Evolutionary conservation across 2,888 invertebrate genomes (phyloP), one percentile per base, ranked within the genome.

Genomic region (Lydus trimaculatus): DNA sequence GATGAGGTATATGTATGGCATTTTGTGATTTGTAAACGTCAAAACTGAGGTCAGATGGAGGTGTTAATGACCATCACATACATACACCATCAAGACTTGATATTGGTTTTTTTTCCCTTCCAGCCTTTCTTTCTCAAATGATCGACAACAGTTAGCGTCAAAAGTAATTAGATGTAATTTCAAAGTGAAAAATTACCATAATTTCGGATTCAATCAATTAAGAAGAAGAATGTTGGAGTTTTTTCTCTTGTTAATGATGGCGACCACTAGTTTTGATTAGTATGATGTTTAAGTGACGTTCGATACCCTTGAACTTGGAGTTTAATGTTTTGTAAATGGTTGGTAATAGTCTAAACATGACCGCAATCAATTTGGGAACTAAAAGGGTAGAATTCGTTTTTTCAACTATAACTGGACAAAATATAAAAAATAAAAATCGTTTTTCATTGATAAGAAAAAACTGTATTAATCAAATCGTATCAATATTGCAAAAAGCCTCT

Each of bases 61-160:
- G 76, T 79, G 79, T 77, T 80, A 80, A 81, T 81, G 80, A 80
- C 78, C 79, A 78, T 75, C 72, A 72, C 72, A 67, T 67, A 36
- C 36, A 36, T 36, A 74, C 68, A 43, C 43, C 43, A 43, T 48
- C 48, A 48, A 48, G 43, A 39, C 33, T 33, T 33, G 33, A 4
- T 17, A 17, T 20, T 23, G 17, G 5, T 20, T 48, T 48, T 48
- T 11, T 48, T 48, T 8, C 2, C 11, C 6, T 20, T 9, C 0
- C 0, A 1, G 20, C 2, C n/a, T 8, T 23, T 48, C 20, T 9
- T 48, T 48, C 15, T 36, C 20, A 48, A 80, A 81, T 81, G 80
- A 80, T 77, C 79, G 78, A 75, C 72, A 63, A 63, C 63, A 48
- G 56, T 63, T 56, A 63, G 48, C 56, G 52, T 31, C 36, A 33